phyloP scores from a whole-genome alignment of 2,113 vertebrate genomes.

The Poeciliopsis prolifica region DNA sequence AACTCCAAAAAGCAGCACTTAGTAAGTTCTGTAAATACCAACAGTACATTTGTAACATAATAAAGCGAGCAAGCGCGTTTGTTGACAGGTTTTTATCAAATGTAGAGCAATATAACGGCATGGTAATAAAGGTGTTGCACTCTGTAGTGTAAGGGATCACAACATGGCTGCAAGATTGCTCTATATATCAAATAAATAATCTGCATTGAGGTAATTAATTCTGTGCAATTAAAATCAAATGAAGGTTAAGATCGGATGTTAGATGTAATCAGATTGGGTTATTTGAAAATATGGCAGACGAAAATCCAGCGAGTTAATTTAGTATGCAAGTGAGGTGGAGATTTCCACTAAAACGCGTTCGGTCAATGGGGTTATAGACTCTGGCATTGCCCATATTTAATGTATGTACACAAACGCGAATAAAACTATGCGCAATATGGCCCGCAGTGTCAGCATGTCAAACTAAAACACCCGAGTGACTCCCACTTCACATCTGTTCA shows the following conservation, averaged over 20 bases:
- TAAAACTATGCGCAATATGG: constrained; percentile 65
- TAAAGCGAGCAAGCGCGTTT: constrained; percentile 1
- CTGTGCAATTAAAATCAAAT: background rate
- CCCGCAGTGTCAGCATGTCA: constrained; percentile 61
- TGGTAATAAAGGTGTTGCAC: constrained; percentile 33
- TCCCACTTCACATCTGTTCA: background rate
- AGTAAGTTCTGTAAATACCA: constrained; percentile 4
- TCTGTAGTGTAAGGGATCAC: constrained; percentile 7
- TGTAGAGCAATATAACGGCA: constrained; percentile 7
- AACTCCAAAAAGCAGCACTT: constrained; percentile 25
- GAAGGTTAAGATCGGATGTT: constrained; percentile 1
- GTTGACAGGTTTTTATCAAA: constrained; percentile 6
- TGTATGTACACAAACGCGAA: constrained; percentile 9
- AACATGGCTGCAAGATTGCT: background rate
- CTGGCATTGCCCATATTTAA: background rate
- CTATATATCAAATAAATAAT: background rate
- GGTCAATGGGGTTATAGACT: background rate
- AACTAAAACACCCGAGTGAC: constrained; percentile 33
- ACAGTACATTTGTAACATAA: background rate
- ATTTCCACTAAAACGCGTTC: background rate
- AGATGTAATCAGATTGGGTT: background rate
- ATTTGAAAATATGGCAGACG: constrained; percentile 16
- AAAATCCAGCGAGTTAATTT: too few species aligned
- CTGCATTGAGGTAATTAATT: background rate
- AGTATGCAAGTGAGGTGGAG: background rate